A percentile compares a stretch with the other conserved stretches of the same genome.
These are phyloP conservation scores for Drosophila merina DNA, from an alignment of 2,888 invertebrate genomes.

Conservation along the genomic window DNA sequence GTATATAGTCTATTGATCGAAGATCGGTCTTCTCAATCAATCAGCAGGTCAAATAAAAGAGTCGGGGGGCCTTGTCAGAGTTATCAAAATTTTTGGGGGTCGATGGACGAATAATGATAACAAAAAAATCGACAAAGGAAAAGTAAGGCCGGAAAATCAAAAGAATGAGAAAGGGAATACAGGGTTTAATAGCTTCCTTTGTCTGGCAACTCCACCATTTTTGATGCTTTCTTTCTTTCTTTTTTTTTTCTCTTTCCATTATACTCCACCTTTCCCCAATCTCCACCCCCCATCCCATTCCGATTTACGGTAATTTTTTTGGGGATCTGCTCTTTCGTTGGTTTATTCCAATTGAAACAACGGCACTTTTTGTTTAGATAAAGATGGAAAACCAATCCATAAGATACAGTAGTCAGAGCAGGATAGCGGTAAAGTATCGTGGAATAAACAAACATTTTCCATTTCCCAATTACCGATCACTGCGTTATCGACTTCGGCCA, in stretches of 20 bases:
- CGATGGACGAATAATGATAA: constrained; percentile 41
- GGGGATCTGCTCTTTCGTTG: constrained; percentile 66
- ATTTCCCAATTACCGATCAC: constrained; percentile 28
- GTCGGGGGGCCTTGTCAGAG: constrained; percentile 3
- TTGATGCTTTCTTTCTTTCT: not conserved
- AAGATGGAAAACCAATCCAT: constrained; percentile 3
- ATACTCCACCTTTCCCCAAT: constrained; percentile 10
- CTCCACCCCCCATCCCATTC: constrained; percentile 4
- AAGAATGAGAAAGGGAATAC: constrained; percentile 19
- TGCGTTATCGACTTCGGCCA: constrained; percentile 18
- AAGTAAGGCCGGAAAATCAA: constrained; percentile 20
- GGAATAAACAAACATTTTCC: constrained; percentile 40
- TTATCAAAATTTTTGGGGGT: constrained; percentile 40
- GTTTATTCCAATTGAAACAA: constrained; percentile 64
- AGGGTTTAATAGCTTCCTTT: constrained; percentile 28
- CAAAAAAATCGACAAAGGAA: constrained; percentile 2
- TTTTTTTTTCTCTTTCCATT: not conserved
- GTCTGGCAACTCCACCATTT: not conserved
- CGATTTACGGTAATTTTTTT: not conserved
- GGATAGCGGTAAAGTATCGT: constrained; percentile 16
- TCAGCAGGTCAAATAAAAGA: constrained; percentile 6
- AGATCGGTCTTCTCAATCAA: constrained; percentile 36
- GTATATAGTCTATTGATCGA: constrained; percentile 11
- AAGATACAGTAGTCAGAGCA: not conserved
- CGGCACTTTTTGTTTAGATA: constrained; percentile 69